Percentiles rank a stretch among this genome's conserved stretches.
phyloP scores from a whole-genome alignment of 2,797 vertebrate genomes.

The Okamejei kenojei region DNA sequence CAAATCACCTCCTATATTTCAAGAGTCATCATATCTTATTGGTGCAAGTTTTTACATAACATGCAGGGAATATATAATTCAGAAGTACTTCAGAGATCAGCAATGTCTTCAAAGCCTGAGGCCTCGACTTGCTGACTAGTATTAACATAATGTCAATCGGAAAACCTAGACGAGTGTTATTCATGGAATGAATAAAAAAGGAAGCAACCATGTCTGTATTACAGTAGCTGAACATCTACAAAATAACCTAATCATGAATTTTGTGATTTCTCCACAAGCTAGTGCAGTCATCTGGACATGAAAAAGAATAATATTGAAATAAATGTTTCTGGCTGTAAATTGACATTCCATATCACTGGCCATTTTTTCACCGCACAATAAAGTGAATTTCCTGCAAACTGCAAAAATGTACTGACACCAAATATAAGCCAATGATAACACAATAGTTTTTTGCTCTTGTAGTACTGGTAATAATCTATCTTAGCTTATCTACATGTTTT shows the following conservation, averaged over 20 bases:
- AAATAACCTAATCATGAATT: not conserved
- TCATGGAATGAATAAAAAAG: not conserved
- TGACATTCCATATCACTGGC: not conserved
- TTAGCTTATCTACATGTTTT: not conserved
- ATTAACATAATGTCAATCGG: not conserved
- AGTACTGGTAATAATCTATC: no score
- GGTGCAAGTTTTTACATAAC: not conserved
- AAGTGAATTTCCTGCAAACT: no score
- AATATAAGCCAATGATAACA: no score
- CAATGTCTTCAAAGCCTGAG: not conserved
- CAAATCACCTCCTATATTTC: not conserved
- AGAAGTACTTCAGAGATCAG: not conserved
- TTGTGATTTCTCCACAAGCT: not conserved
- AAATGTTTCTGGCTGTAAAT: not conserved
- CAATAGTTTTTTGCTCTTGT: no score
- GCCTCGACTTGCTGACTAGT: not conserved
- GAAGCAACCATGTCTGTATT: not conserved
- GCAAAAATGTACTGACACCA: no score
- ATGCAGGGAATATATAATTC: not conserved
- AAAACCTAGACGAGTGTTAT: not conserved
- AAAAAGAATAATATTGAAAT: slow-evolving; percentile 12
- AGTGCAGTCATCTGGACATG: not conserved
- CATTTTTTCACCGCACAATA: no score
- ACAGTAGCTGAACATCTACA: not conserved
- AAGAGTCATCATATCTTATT: not conserved